Evolutionary conservation across 1,140 invertebrate species (phyloP).

Genomic region (Conopomorpha cramerella): DNA sequence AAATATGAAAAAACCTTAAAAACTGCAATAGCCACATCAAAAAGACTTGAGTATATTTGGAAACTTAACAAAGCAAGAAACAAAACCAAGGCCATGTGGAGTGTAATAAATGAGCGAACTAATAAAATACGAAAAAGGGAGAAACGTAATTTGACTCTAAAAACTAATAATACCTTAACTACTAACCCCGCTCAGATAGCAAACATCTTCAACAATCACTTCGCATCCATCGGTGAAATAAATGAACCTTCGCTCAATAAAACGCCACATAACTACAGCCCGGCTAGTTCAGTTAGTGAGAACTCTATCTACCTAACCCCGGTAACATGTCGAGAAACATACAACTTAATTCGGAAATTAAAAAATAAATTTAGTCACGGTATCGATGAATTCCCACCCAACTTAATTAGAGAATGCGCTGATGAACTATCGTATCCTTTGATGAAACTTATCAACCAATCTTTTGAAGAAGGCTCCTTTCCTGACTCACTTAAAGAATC

Average conservation of each 20-base stretch:
- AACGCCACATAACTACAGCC: too few relatives aligned
- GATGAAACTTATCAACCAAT: too few relatives aligned
- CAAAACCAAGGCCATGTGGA: conserved; percentile 2
- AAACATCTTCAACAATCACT: background rate
- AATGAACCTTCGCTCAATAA: too few relatives aligned
- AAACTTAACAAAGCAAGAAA: conserved; percentile 1
- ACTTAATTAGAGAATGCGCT: too few relatives aligned
- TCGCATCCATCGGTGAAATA: background rate
- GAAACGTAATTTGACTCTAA: background rate
- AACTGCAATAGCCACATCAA: background rate
- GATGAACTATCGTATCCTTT: too few relatives aligned
- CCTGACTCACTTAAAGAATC: too few relatives aligned
- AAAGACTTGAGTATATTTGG: background rate
- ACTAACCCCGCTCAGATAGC: background rate
- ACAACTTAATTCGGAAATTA: background rate
- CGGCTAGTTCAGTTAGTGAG: too few relatives aligned
- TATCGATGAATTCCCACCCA: background rate
- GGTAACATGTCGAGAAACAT: background rate
- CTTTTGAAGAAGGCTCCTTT: too few relatives aligned
- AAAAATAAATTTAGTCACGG: conserved; percentile 1
- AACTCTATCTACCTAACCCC: background rate
- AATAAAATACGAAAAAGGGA: background rate
- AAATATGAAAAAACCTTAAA: conserved; percentile 1
- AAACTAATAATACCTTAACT: background rate
- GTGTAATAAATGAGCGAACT: background rate